Percentiles rank a stretch among this genome's conserved stretches.
phyloP scores from a whole-genome alignment of 2,113 vertebrate genomes.

The Odobenus rosmarus region DNA sequence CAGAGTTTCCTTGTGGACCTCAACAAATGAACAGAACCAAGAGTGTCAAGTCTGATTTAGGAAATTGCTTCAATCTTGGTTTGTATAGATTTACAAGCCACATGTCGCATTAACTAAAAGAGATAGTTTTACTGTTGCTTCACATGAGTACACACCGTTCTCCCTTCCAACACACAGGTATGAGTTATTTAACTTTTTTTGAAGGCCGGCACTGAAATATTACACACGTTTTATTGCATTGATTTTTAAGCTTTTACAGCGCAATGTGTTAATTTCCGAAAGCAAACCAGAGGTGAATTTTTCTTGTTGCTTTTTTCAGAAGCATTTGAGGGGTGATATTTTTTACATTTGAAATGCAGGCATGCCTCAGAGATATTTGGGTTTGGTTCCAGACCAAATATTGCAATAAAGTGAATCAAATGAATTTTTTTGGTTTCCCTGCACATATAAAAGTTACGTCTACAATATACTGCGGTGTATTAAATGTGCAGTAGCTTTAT shows the following conservation, averaged over 20 bases:
- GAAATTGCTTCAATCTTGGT: constrained; percentile 65
- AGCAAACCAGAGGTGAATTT: constrained; percentile 85
- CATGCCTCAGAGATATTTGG: background rate
- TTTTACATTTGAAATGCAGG: constrained; percentile 79
- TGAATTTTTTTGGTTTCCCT: background rate
- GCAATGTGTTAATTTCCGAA: constrained; percentile 82
- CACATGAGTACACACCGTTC: constrained; percentile 62
- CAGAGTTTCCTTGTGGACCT: constrained; percentile 61
- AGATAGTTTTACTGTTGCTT: constrained; percentile 60
- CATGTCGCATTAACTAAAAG: constrained; percentile 73
- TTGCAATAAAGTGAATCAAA: background rate
- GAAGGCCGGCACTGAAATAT: constrained; percentile 80
- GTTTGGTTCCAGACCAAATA: background rate
- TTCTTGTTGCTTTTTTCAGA: constrained; percentile 82
- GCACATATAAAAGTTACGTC: background rate
- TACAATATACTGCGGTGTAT: background rate
- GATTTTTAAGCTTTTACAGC: constrained; percentile 84
- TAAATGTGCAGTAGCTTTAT: background rate
- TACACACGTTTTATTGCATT: constrained; percentile 82
- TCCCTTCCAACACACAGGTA: constrained; percentile 62
- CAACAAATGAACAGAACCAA: constrained; percentile 63
- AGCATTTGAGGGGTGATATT: constrained; percentile 78
- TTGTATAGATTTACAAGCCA: constrained; percentile 70
- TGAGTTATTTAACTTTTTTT: constrained; percentile 76
- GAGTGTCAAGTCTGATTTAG: constrained; percentile 67